Evolutionary conservation across 2,797 vertebrate genomes (phyloP), one percentile per base, ranked within the genome.

Genomic region (Takifugu rubripes): DNA sequence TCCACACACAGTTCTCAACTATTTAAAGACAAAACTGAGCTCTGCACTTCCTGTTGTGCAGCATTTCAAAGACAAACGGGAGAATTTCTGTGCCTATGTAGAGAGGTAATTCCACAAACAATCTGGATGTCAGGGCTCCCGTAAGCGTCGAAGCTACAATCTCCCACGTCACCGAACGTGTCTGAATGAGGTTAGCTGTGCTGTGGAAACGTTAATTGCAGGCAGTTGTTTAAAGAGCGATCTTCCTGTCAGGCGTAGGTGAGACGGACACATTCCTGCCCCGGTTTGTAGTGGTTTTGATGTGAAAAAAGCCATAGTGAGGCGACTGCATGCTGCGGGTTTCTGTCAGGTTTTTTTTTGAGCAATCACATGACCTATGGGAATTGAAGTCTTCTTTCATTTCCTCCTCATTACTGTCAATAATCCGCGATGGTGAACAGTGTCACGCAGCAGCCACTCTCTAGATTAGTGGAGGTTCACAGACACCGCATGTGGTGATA

Each of bases 361-460:
- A 66, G 45, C 66, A 64, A 48, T 65, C 78, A 83, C 44, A 44
- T 80, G 78, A 75, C 68, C 70, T 73, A 15, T 81, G 73, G 74
- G 75, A 80, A 83, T 72, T 72, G 51, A 74, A 68, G 54, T 66
- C 40, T 53, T 52, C 63, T 83, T 81, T 84, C 82, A 66, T 82
- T 83, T 87, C 78, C 78, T 76, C 71, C 66, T 77, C 26, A 55
- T 75, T 64, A 57, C 77, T 57, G 66, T 77, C 68, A 70, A 68
- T 75, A 82, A 75, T 75, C 55, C 46, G 54, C 40, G 50, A 40
- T 15, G 33, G 43, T 44, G 15, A 60, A 45, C 36, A 63, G 56
- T 78, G 74, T 81, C 68, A 54, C 55, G 60, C n/a, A 67, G 31
- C 45, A 46, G 48, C 47, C 54, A 27, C 43, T 63, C 50, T 60